Percentiles rank a stretch among this genome's conserved stretches.
Conservation (phyloP, 2,888 invertebrate genomes). For the Trilocha varians region DNA sequence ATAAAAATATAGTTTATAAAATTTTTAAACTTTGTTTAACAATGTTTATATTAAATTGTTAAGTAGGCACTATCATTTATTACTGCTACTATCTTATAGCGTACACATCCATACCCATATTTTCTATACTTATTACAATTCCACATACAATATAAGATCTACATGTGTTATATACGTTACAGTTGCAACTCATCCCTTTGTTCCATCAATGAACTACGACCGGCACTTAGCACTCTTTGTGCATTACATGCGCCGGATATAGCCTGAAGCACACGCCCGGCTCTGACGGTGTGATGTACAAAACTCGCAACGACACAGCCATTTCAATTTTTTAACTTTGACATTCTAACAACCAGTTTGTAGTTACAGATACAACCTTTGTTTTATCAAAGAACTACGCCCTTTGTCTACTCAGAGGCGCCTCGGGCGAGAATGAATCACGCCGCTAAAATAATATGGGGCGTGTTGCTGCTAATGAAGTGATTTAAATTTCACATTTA, state of each 20-base stretch:
- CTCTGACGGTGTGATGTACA: slow-evolving; percentile 5
- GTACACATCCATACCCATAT: no score
- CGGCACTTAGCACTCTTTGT: slow-evolving; percentile 54
- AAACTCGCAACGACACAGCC: not conserved
- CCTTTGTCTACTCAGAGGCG: not conserved
- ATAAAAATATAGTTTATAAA: no score
- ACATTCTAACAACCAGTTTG: not conserved
- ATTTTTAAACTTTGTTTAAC: no score
- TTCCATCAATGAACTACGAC: slow-evolving; percentile 40
- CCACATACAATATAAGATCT: no score
- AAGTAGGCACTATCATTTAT: no score
- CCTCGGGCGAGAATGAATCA: not conserved
- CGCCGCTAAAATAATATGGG: not conserved
- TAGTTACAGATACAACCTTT: not conserved
- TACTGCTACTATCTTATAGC: no score
- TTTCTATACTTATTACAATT: no score
- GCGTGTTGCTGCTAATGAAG: no score
- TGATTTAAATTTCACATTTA: no score
- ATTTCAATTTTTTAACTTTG: not conserved
- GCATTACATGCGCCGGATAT: slow-evolving; percentile 37
- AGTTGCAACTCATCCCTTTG: slow-evolving; percentile 30
- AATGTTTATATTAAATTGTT: no score
- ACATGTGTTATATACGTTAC: no score
- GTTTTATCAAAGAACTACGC: not conserved
- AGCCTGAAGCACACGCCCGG: slow-evolving; percentile 28